Evolutionary conservation across 2,113 vertebrate species (phyloP), one percentile per base, ranked within the genome.

Genomic region (Tonatia bakeri): DNA sequence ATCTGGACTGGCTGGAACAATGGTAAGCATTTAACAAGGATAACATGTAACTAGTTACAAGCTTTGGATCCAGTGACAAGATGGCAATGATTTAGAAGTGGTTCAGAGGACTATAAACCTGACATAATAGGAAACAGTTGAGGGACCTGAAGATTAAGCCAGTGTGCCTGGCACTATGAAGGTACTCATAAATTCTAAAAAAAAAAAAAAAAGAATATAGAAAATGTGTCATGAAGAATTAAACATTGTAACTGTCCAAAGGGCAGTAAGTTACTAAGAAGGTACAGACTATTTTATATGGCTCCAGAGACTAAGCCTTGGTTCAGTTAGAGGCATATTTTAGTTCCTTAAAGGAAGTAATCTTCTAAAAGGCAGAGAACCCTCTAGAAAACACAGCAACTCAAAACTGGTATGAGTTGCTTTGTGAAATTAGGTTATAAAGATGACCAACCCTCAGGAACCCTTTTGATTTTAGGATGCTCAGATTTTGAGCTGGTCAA

Each of bases 1-100:
- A 88, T 85, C 20, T 67, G 31, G n/a, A 73, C 65, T 91, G 45
- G 14, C 33, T 77, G 22, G 77, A 87, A 89, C 54, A 94, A 96
- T 22, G 79, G 38, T 52, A 84, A 90, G 17, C 56, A 91, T 76
- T 92, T 96, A 90, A 87, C 38, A 96, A 92, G 70, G 59, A 70
- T 87, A 92, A 75, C 7, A 56, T 36, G 4, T 84, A 84, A 95
- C 50, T 96, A 90, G 76, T 80, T 94, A 87, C 82, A 92, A 96
- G 90, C 24, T 79, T 77, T 54, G 65, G 70, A 95, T 50, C 50
- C 75, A 84, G 43, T 43, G 45, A 96, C 70, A 95, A 92, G 38
- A 45, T 94, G 73, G 50, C 80, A 75, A 96, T 94, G 87, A 86
- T 75, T 14, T 82, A 89, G 67, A 73, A 40, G 24, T 87, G 36